A percentile compares a stretch with the other conserved stretches of the same genome.
phyloP scores from a whole-genome alignment of 2,888 invertebrate species.

The Ptychoptera contaminata region DNA sequence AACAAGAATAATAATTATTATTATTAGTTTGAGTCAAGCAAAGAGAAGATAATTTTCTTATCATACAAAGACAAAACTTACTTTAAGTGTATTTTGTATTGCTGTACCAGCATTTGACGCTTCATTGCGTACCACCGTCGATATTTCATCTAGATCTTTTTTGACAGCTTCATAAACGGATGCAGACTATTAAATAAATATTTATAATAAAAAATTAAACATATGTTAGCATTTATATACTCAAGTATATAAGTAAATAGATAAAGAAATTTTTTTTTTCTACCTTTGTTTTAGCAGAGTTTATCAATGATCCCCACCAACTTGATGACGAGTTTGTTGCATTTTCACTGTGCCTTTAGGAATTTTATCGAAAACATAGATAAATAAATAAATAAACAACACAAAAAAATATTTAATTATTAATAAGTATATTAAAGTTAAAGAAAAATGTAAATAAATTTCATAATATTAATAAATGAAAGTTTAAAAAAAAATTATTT shows the following conservation, averaged over 20 bases:
- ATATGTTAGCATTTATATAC: slow-evolving; percentile 3
- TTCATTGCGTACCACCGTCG: slow-evolving; percentile 52
- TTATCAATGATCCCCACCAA: slow-evolving; percentile 44
- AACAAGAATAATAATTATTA: neutral
- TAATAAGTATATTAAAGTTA: too few relatives aligned
- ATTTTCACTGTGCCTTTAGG: too few relatives aligned
- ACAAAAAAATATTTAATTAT: too few relatives aligned
- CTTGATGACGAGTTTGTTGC: slow-evolving; percentile 15
- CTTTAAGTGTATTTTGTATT: slow-evolving; percentile 27
- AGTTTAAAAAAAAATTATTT: too few relatives aligned
- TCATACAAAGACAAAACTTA: too few relatives aligned
- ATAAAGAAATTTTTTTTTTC: slow-evolving; percentile 4
- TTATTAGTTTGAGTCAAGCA: neutral
- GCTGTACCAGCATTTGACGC: slow-evolving; percentile 50
- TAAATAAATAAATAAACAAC: too few relatives aligned
- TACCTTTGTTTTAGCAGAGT: slow-evolving; percentile 42
- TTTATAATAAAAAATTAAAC: neutral
- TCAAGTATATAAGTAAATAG: neutral
- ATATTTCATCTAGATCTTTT: slow-evolving; percentile 59
- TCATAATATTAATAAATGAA: too few relatives aligned
- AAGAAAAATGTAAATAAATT: too few relatives aligned
- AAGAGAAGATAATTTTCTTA: too few relatives aligned
- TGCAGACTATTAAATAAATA: slow-evolving; percentile 38
- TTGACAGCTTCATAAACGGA: slow-evolving; percentile 63
- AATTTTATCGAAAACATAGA: too few relatives aligned